Percentiles rank a stretch among this genome's conserved stretches.
phyloP scores from a whole-genome alignment of 1,140 invertebrate species.

The Formica selysi region DNA sequence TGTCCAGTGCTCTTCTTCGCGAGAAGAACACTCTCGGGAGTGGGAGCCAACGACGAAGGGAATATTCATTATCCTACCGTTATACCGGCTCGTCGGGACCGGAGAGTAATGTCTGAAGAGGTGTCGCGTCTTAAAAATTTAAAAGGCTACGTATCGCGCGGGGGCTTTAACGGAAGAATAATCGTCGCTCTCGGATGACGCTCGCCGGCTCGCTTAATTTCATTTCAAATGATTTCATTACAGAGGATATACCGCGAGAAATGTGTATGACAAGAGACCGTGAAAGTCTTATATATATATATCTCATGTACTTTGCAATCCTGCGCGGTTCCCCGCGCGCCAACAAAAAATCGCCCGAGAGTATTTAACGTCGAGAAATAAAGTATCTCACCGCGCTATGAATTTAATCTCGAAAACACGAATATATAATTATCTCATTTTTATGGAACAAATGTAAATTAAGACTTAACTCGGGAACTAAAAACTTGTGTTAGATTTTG shows the following conservation, averaged over 20 bases:
- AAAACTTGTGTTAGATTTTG: not conserved
- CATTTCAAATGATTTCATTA: slow-evolving; percentile 56
- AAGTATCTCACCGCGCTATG: not conserved
- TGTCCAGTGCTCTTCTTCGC: slow-evolving; percentile 39
- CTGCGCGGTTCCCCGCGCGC: not conserved
- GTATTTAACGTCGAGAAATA: slow-evolving; percentile 41
- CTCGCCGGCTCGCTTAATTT: slow-evolving; percentile 36
- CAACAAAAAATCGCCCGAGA: not conserved
- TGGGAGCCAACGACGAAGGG: slow-evolving; percentile 1
- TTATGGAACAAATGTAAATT: slow-evolving; percentile 41
- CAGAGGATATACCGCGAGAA: not conserved
- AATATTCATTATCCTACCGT: slow-evolving; percentile 55
- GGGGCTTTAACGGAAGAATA: slow-evolving; percentile 48
- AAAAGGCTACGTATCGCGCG: not conserved
- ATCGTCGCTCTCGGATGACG: slow-evolving; percentile 1
- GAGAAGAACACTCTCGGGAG: slow-evolving; percentile 33
- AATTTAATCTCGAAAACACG: slow-evolving; percentile 6
- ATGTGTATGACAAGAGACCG: not conserved
- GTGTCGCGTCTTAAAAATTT: slow-evolving; percentile 48
- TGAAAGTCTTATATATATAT: slow-evolving; percentile 2
- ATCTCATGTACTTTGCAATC: not conserved
- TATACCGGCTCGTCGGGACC: not conserved
- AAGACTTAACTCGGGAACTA: slow-evolving; percentile 1
- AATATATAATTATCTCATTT: slow-evolving; percentile 27
- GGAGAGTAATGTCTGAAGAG: slow-evolving; percentile 34